These are phyloP conservation scores for Cheumatopsyche charites DNA, from an alignment of 1,140 invertebrate species.

Conservation along the genomic window DNA sequence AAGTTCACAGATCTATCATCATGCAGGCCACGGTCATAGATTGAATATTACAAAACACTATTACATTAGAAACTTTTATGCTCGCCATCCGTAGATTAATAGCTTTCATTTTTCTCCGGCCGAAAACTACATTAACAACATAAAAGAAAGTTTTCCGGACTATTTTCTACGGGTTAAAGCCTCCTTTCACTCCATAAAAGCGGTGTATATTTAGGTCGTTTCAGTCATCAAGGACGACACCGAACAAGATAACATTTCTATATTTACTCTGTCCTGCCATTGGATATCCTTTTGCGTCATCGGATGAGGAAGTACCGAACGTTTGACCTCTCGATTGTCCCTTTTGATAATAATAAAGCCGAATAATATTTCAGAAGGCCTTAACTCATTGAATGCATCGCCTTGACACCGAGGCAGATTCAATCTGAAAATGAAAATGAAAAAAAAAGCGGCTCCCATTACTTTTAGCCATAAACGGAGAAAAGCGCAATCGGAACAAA, in stretches of 20 bases:
- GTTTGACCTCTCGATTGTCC: too few species aligned
- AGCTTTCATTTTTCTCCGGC: not conserved
- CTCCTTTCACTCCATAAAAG: not conserved
- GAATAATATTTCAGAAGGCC: too few species aligned
- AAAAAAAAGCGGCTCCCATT: not conserved
- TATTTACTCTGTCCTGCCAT: not conserved
- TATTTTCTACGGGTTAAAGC: not conserved
- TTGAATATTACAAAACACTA: not conserved
- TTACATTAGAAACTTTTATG: not conserved
- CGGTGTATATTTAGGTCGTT: not conserved
- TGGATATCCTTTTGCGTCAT: not conserved
- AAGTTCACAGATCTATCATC: too few species aligned
- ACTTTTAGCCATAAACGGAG: not conserved
- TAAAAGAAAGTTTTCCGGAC: not conserved
- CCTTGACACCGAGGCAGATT: slow-evolving; percentile 8
- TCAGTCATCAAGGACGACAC: not conserved
- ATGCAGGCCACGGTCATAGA: not conserved
- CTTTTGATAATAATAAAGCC: too few species aligned
- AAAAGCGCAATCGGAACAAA: slow-evolving; percentile 5
- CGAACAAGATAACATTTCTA: not conserved
- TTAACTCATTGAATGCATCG: slow-evolving; percentile 10
- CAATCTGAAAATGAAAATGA: not conserved
- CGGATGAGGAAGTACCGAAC: too few species aligned
- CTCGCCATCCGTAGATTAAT: not conserved
- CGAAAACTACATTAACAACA: not conserved